A percentile compares a stretch with the other conserved stretches of the same genome.
These are phyloP conservation scores for Noctilio leporinus DNA, from an alignment of 2,113 vertebrate genomes.

Conservation along the genomic window DNA sequence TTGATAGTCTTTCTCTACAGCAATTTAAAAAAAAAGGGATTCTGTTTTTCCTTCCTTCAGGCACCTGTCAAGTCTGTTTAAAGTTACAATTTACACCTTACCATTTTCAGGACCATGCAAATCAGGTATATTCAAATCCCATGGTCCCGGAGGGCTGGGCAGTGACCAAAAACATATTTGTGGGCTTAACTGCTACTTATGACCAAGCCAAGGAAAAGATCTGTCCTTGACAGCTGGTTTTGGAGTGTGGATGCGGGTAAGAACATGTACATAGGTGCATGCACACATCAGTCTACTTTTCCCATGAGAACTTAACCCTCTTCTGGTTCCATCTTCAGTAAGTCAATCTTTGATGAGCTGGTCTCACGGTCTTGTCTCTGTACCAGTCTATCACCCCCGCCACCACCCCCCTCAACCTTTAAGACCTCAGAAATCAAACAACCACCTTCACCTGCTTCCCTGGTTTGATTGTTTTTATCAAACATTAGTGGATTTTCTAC, in stretches of 20 bases:
- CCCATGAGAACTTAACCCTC: neutral
- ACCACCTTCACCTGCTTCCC: neutral
- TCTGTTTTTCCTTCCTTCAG: neutral
- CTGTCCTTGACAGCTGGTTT: neutral
- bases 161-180: neutral
- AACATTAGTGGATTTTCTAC: neutral
- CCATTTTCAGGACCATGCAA: neutral
- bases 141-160: rapidly evolving
- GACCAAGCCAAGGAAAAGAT: neutral
- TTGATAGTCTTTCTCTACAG: neutral
- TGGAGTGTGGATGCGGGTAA: neutral
- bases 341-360: neutral
- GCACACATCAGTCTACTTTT: neutral
- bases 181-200: neutral
- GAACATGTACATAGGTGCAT: too few relatives aligned
- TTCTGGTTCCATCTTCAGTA: neutral
- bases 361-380: neutral
- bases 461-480: neutral
- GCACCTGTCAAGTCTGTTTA: neutral
- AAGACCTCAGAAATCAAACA: neutral
- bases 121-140: neutral
- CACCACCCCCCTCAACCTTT: neutral
- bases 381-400: neutral
- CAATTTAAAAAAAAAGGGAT: neutral
- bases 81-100: neutral